Conservation (phyloP, 2,797 vertebrate genomes). For the Garrulus glandarius region DNA sequence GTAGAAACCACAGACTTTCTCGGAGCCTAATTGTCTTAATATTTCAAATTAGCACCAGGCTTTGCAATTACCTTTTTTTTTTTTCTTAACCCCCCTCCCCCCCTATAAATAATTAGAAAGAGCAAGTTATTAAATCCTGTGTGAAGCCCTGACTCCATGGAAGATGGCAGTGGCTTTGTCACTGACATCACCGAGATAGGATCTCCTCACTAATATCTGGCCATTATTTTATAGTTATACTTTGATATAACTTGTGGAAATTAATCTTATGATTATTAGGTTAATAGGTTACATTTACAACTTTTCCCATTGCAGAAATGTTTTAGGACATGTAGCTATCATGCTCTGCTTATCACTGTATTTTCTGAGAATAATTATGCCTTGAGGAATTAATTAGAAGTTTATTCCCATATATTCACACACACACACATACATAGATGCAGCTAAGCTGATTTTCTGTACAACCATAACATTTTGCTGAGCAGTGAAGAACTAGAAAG, state of each 20-base stretch:
- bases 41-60: background rate
- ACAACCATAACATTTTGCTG: background rate
- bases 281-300: background rate
- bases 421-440: background rate
- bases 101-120: background rate
- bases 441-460: background rate
- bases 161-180: background rate
- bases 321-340: background rate
- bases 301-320: background rate
- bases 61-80: background rate
- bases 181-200: background rate
- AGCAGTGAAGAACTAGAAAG: background rate
- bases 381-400: background rate
- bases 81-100: too few relatives aligned
- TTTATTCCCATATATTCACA: background rate
- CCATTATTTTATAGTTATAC: background rate
- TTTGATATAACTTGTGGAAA: background rate
- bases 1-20: background rate
- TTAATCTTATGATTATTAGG: background rate
- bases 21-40: background rate
- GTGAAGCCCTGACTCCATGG: background rate
- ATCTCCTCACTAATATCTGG: background rate
- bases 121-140: background rate
- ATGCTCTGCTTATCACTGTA: background rate
- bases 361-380: background rate